Base-by-base conservation (phyloP, 1,140 invertebrate genomes). In the Ceratosolen fusciceps region DNA sequence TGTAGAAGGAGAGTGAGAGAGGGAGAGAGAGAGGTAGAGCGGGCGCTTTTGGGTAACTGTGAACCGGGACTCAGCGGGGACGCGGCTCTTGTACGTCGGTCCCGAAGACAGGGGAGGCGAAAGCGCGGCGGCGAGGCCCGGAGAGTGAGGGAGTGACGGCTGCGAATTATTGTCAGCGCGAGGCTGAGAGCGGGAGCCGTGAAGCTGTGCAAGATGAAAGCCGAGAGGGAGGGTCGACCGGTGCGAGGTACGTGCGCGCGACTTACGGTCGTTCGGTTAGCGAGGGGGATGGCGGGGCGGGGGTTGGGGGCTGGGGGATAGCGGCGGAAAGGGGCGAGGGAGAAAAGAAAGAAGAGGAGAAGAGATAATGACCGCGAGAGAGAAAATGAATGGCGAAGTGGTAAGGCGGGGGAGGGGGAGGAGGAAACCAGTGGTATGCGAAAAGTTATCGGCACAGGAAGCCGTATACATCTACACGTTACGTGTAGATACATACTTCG, bases 41-140 rank as follows among this genome's bases (percentile, higher is more conserved):
- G n/a, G n/a, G n/a, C n/a, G n/a, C n/a, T n/a, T n/a, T n/a, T 24
- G n/a, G 56, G 19, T 24, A 14, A 2, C 39, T 10, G 47, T 60
- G 37, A 29, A 24, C 73, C 21, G 21, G 31, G 54, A n/a, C 71
- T 4, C 54, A 73, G 71, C 71, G 71, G 70, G 70, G n/a, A n/a
- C n/a, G n/a, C 26, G 34, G 58, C 58, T 62, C 10, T 29, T 62
- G 37, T 29, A 62, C 58, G 58, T 19, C 31, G 31, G 21, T 19
- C 70, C 14, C 21, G 70, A 21, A 54, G 47, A 29, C 70, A 29
- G 34, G 47, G 47, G 47, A 29, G 5, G 19, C 49, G 49, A 52
- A 21, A 52, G 49, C 10, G 37, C n/a, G n/a, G 47, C 31, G 26
- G 67, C 14, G 67, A 47, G 67, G 37, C n/a, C 37, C 37, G 37